Conservation (phyloP, 2,888 invertebrate genomes). For the Drosophila siamana region DNA sequence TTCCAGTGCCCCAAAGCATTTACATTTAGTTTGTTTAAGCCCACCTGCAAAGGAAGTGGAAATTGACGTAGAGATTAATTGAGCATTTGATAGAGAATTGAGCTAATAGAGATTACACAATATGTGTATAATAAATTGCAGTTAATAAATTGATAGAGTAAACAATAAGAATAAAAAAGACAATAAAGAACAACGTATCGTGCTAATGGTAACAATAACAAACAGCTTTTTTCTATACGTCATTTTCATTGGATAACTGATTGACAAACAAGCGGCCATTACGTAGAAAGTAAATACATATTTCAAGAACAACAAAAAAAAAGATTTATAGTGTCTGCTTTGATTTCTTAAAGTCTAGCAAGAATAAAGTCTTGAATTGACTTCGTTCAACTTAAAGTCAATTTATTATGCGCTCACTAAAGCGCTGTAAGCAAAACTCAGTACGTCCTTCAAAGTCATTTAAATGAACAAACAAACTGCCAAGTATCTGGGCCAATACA, state of each 20-base stretch:
- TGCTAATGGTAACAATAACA: background rate
- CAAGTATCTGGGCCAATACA: slow-evolving; percentile 53
- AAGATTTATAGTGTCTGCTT: too few relatives aligned
- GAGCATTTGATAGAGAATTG: slow-evolving; percentile 7
- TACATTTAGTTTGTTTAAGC: too few relatives aligned
- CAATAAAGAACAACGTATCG: background rate
- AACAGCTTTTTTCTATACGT: background rate
- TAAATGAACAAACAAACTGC: slow-evolving; percentile 41
- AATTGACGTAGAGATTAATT: slow-evolving; percentile 31
- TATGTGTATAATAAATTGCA: slow-evolving; percentile 1
- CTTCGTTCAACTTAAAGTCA: slow-evolving; percentile 5
- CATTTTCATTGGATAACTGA: background rate
- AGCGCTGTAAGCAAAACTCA: background rate
- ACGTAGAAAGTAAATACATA: background rate
- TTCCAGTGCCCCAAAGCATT: slow-evolving; percentile 7
- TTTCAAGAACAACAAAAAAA: background rate
- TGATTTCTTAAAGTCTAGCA: too few relatives aligned
- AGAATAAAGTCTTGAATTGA: slow-evolving; percentile 2
- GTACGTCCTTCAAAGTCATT: slow-evolving; percentile 18
- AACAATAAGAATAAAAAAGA: background rate
- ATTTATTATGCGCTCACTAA: slow-evolving; percentile 3
- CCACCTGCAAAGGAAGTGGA: slow-evolving; percentile 8
- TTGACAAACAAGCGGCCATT: background rate
- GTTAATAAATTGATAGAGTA: slow-evolving; percentile 4
- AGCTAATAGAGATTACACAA: slow-evolving; percentile 11